Evolutionary conservation across 2,113 vertebrate genomes (phyloP).

Genomic region (Hemiscyllium ocellatum): DNA sequence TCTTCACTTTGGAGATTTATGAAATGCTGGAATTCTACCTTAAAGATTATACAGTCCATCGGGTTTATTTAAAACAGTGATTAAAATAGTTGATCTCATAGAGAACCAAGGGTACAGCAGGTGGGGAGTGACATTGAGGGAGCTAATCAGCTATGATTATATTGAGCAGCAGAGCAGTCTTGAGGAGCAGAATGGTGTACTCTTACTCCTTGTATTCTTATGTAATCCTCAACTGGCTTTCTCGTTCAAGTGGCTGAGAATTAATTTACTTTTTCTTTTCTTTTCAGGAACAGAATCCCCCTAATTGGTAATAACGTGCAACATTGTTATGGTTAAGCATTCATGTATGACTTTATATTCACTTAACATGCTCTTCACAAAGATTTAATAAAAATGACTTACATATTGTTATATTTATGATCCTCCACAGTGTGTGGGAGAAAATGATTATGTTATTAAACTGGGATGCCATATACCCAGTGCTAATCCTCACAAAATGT

Average conservation of each 20-base stretch:
- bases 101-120: neutral
- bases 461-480: neutral
- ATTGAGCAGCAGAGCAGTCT: neutral
- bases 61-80: neutral
- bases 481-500: neutral
- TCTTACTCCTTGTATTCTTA: neutral
- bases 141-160: neutral
- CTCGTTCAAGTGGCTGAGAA: neutral
- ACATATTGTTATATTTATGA: neutral
- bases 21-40: neutral
- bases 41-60: neutral
- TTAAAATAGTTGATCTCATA: neutral
- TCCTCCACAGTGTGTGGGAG: neutral
- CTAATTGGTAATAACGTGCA: slow-evolving; percentile 3
- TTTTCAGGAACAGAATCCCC: neutral
- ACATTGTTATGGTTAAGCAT: neutral
- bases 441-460: neutral
- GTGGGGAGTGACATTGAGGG: too few relatives aligned
- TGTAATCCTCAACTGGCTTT: neutral
- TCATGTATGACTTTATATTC: neutral
- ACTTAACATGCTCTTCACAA: neutral
- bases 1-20: neutral
- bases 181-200: neutral
- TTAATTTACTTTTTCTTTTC: neutral
- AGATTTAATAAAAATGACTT: neutral